A percentile compares a stretch with the other conserved stretches of the same genome.
These are phyloP conservation scores for Schrankia costaestrigalis DNA, from an alignment of 2,888 invertebrate genomes.

Conservation along the genomic window DNA sequence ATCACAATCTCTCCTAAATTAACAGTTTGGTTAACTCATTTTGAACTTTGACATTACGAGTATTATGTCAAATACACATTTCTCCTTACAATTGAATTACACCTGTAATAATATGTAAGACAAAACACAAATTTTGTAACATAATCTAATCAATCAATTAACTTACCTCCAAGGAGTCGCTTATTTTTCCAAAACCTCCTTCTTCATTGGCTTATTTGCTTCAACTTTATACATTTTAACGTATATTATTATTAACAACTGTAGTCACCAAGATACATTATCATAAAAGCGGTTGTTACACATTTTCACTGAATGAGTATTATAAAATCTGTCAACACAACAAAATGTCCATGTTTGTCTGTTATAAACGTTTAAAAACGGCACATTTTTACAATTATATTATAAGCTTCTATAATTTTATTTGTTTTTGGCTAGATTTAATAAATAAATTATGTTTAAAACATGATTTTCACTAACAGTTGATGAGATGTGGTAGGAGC, in stretches of 20 bases:
- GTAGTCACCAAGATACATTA: neutral
- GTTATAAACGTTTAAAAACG: slow-evolving; percentile 3
- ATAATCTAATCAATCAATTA: too few relatives aligned
- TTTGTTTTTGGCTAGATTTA: slow-evolving; percentile 24
- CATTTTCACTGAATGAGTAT: slow-evolving; percentile 49
- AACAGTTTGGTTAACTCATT: too few relatives aligned
- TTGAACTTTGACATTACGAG: too few relatives aligned
- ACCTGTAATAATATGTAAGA: too few relatives aligned
- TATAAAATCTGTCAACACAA: slow-evolving; percentile 59
- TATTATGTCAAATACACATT: too few relatives aligned
- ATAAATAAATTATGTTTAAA: slow-evolving; percentile 44
- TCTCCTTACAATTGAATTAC: too few relatives aligned
- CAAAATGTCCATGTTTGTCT: slow-evolving; percentile 11
- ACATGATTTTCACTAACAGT: slow-evolving; percentile 36
- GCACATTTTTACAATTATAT: neutral
- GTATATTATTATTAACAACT: neutral
- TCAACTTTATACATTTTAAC: too few relatives aligned
- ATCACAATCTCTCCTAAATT: too few relatives aligned
- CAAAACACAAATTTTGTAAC: too few relatives aligned
- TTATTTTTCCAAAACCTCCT: too few relatives aligned
- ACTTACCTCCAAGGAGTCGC: too few relatives aligned
- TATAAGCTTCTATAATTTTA: neutral
- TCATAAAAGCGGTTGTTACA: slow-evolving; percentile 40
- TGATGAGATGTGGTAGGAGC: slow-evolving; percentile 42
- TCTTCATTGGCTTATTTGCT: too few relatives aligned